Base-by-base conservation (phyloP, 2,113 vertebrate species). In the Cyprinodon tularosa region DNA sequence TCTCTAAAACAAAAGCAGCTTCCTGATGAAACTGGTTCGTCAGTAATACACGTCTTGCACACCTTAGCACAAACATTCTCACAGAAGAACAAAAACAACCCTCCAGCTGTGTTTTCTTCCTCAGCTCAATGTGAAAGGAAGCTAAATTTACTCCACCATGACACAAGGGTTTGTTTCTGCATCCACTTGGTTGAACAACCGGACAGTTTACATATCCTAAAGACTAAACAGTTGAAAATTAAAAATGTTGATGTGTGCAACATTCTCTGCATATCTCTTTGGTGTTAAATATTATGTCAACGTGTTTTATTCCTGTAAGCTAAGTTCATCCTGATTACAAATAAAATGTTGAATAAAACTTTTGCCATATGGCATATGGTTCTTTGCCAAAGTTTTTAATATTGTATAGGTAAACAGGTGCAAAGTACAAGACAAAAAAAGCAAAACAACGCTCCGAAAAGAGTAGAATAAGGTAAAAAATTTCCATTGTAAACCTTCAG, bases 71-170 rank as follows among this genome's bases (percentile, higher is more conserved):
- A 63, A 83, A 85, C 57, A 84, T 84, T 90, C 84, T 88, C 84
- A 81, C 76, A 82, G 77, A 85, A 84, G 85, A 89, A 91, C 85
- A 88, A 89, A 91, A 93, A 92, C 91, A 92, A 85, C 66, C 63
- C 48, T 73, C 88, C 91, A 91, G 90, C 90, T 92, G 91, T 85
- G 92, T 88, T 90, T 92, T 90, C 80, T 88, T 91, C 88, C 84
- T 78, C 4, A n/a, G 75, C 61, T 74, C 53, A 69, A 88, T 81
- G 83, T 78, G 81, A 90, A 37, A 57, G 66, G 45, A 77, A 78
- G 74, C 91, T 92, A 92, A 90, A 92, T 82, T 90, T 91, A 92
- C 80, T 77, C 42, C 5, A 9, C 68, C 40, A 50, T 84, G 79
- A 89, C 86, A 89, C 68, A 76, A 76, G 63, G 70, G 76, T 75